phyloP scores from a whole-genome alignment of 2,797 vertebrate species.

The Coregonus sp. region DNA sequence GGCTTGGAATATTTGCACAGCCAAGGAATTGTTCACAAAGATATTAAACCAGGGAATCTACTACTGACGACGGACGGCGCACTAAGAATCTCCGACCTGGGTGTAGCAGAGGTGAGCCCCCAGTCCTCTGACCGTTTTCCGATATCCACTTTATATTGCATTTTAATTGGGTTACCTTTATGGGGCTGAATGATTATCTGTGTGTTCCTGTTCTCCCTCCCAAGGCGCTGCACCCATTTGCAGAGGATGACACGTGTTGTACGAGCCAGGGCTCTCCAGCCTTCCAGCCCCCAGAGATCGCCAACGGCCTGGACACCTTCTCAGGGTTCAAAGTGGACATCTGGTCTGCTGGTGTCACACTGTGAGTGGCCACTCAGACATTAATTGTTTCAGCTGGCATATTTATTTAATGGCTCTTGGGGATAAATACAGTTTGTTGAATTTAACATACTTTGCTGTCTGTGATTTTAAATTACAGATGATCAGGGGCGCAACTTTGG shows the following conservation, averaged over 20 bases:
- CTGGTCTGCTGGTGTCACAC: slow-evolving; percentile 88
- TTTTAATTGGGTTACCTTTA: not conserved
- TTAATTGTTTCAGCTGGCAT: not conserved
- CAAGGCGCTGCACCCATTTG: slow-evolving; percentile 84
- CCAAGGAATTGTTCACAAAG: slow-evolving; percentile 99
- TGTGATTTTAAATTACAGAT: too few relatives aligned
- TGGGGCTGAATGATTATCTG: not conserved
- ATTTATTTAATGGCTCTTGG: not conserved
- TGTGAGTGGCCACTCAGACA: slow-evolving; percentile 71
- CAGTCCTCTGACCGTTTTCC: not conserved
- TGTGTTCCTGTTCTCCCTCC: not conserved
- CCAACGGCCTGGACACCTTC: slow-evolving; percentile 88
- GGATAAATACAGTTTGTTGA: not conserved
- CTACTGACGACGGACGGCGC: slow-evolving; percentile 87
- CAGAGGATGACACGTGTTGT: slow-evolving; percentile 84
- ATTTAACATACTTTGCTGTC: too few relatives aligned
- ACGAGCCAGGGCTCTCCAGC: slow-evolving; percentile 88
- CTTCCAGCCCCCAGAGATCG: slow-evolving; percentile 88
- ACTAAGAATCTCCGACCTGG: slow-evolving; percentile 87
- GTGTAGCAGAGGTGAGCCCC: slow-evolving; percentile 83
- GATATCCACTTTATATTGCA: not conserved
- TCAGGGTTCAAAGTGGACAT: slow-evolving; percentile 93
- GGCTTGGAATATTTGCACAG: slow-evolving; percentile 99
- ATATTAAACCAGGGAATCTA: slow-evolving; percentile 99
- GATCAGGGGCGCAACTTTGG: too few relatives aligned